These are phyloP conservation scores for Mesocentrotus franciscanus DNA, from an alignment of 53 echinoderm and acorn worm species.

Conservation along the genomic window DNA sequence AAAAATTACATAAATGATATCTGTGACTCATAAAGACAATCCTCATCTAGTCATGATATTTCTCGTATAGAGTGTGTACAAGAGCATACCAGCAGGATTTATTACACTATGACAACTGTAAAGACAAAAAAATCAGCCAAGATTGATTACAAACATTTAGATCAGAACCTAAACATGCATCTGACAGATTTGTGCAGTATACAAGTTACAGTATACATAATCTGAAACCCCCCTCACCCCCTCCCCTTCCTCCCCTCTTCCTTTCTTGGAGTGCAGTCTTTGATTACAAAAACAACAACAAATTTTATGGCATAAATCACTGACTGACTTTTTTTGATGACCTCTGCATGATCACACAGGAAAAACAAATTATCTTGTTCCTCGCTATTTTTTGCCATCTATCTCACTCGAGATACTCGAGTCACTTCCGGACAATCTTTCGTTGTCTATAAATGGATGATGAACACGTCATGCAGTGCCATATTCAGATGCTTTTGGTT, in stretches of 20 bases:
- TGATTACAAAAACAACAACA: not conserved
- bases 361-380: constrained; percentile 3
- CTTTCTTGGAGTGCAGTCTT: not conserved
- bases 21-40: not conserved
- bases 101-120: too few relatives aligned
- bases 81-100: too few relatives aligned
- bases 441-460: not conserved
- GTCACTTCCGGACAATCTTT: not conserved
- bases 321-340: not conserved
- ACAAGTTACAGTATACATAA: not conserved
- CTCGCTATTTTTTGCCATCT: not conserved
- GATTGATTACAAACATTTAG: too few relatives aligned
- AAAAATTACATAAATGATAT: not conserved
- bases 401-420: not conserved
- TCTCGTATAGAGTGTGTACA: not conserved
- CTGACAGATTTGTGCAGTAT: not conserved
- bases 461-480: not conserved
- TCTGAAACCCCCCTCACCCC: too few relatives aligned
- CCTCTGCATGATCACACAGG: constrained; percentile 29
- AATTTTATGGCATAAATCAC: not conserved
- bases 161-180: too few relatives aligned
- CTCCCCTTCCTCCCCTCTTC: not conserved
- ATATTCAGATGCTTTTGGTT: not conserved
- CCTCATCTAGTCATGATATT: not conserved
- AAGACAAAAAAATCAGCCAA: too few relatives aligned